Conservation (phyloP, 2,113 vertebrate species). For the Falco punctatus region DNA sequence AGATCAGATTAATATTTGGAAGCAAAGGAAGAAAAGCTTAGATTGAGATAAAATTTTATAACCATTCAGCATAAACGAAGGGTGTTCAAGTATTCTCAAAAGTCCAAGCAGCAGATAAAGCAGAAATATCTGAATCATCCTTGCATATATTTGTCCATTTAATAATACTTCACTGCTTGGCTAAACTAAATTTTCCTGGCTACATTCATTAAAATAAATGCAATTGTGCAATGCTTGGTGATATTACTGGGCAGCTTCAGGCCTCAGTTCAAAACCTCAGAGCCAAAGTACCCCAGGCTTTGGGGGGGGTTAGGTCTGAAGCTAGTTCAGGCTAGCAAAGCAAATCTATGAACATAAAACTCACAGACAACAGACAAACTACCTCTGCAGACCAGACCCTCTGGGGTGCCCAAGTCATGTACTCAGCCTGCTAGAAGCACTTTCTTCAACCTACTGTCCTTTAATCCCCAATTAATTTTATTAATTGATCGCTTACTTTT, state of each 20-base stretch:
- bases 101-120: constrained; percentile 7
- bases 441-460: not conserved
- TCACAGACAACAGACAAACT: not conserved
- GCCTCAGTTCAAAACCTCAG: not conserved
- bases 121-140: not conserved
- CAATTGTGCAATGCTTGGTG: not conserved
- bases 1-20: constrained; percentile 40
- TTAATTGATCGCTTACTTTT: constrained; percentile 35
- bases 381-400: not conserved
- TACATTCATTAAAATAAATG: constrained; percentile 6
- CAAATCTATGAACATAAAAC: not conserved
- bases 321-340: not conserved
- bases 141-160: constrained; percentile 3
- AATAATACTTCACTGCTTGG: not conserved
- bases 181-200: not conserved
- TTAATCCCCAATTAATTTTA: constrained; percentile 9
- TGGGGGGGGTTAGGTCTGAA: not conserved
- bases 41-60: not conserved
- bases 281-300: not conserved
- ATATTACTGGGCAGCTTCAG: not conserved
- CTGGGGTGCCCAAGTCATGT: not conserved
- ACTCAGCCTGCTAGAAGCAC: not conserved
- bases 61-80: not conserved
- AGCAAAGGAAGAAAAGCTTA: not conserved
- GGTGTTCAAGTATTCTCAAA: not conserved